Conservation (phyloP, 2,888 invertebrate species). For the Tenodera sinensis region DNA sequence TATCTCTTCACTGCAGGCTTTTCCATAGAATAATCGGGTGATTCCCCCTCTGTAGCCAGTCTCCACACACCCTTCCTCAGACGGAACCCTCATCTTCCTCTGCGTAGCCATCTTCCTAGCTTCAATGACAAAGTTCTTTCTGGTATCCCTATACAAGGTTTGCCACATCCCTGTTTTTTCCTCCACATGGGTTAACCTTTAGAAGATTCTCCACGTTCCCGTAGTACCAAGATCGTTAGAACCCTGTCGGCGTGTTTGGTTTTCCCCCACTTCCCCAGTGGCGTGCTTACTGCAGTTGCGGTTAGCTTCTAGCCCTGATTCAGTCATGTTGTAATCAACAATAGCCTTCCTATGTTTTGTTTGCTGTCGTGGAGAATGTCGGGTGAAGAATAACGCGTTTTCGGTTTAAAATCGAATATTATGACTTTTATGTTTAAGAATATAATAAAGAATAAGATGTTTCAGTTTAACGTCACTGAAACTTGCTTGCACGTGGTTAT, state of each 20-base stretch:
- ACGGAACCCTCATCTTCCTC: not conserved
- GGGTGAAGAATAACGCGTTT: too few species aligned
- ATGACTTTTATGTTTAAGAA: too few species aligned
- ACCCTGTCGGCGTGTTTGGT: not conserved
- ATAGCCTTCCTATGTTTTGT: too few species aligned
- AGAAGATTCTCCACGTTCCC: not conserved
- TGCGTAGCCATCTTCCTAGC: not conserved
- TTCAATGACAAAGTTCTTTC: not conserved
- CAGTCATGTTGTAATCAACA: too few species aligned
- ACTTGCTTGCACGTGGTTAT: too few species aligned
- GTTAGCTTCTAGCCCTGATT: too few species aligned
- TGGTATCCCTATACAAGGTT: not conserved
- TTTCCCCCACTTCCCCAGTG: not conserved
- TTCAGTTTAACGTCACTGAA: too few species aligned
- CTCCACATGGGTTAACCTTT: not conserved
- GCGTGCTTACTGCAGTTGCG: too few species aligned
- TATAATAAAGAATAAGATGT: too few species aligned
- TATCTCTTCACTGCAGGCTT: conserved; percentile 15
- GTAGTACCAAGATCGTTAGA: not conserved
- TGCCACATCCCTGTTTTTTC: not conserved
- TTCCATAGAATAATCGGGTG: conserved; percentile 22
- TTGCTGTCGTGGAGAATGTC: too few species aligned
- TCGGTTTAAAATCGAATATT: too few species aligned
- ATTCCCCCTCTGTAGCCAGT: not conserved
- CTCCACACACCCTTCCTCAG: not conserved